Base-by-base conservation (phyloP, 2,797 vertebrate genomes). In the Mus minutoides region DNA sequence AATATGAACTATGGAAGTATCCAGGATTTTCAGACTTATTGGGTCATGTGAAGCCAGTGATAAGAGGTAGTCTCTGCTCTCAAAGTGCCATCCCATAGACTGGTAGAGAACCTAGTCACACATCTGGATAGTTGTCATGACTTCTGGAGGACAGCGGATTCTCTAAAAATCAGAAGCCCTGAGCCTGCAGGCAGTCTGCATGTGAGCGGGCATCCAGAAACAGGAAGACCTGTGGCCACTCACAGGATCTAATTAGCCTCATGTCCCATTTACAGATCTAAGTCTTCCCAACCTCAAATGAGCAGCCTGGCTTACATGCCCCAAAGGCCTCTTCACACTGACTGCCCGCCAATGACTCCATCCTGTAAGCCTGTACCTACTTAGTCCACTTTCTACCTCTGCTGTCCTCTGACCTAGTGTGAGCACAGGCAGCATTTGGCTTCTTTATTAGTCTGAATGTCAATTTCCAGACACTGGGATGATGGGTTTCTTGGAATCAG, bases 401-500 rank as follows among this genome's bases (percentile, higher is more conserved):
- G 0, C 3, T 6, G 64, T 21, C 67, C 0, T 43, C 22, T 34
- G n/a, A 56, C 80, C 64, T 77, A 4, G 1, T 26, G 7, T 78
- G 67, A 82, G 88, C 43, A 56, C 31, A 88, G 80, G 17, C n/a
- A 26, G 22, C 0, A 3, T 62, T 89, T 67, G 37, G 56, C 40
- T 79, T 19, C 46, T 77, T 83, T 78, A 37, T 76, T 29, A 52
- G 54, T 91, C 82, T 86, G 62, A 79, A 78, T 67, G 83, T 95
- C 95, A 96, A 67, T 24, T 62, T 91, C 56, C 82, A 96, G 94
- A 92, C 26, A 49, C 34, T 16, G 46, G 46, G 52, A 80, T 83
- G 92, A 92, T 1, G 46, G 40, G n/a, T 90, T 92, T 90, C 91
- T 76, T 78, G 56, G 56, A 69, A 49, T 88, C 67, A 75, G 67